phyloP scores from a whole-genome alignment of 1,140 invertebrate species.

The Microplitis mediator region DNA sequence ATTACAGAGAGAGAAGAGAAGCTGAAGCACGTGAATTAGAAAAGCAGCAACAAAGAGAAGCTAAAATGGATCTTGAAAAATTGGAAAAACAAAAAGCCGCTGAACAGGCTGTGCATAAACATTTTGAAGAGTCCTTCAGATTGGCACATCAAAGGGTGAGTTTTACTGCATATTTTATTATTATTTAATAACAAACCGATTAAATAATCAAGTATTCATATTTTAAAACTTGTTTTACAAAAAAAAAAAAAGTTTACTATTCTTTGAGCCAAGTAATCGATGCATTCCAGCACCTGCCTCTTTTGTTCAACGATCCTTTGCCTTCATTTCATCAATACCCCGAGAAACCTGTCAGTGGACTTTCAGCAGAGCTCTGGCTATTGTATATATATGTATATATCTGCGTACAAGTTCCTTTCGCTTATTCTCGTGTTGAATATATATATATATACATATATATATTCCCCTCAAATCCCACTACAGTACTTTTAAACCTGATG shows the following conservation, averaged over 20 bases:
- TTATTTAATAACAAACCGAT: slow-evolving; percentile 10
- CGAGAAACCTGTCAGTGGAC: slow-evolving; percentile 29
- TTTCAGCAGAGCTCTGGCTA: slow-evolving; percentile 36
- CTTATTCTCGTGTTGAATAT: too few relatives aligned
- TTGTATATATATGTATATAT: background rate
- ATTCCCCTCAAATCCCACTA: too few relatives aligned
- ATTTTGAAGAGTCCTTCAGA: slow-evolving; percentile 87
- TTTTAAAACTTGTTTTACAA: background rate
- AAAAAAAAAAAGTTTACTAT: background rate
- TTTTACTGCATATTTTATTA: slow-evolving; percentile 29
- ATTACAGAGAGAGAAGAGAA: slow-evolving; percentile 69
- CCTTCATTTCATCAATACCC: background rate
- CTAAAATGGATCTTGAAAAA: slow-evolving; percentile 63
- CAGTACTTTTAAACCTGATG: too few relatives aligned
- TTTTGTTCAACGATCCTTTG: slow-evolving; percentile 32
- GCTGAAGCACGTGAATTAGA: slow-evolving; percentile 70
- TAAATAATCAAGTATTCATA: background rate
- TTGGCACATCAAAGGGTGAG: slow-evolving; percentile 82
- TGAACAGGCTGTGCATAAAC: slow-evolving; percentile 82
- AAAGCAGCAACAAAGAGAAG: slow-evolving; percentile 63
- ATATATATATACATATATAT: too few relatives aligned
- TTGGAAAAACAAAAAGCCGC: slow-evolving; percentile 71
- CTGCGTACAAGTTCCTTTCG: background rate
- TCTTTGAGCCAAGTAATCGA: slow-evolving; percentile 36
- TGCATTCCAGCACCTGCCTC: slow-evolving; percentile 52